A percentile compares a stretch with the other conserved stretches of the same genome.
Conservation (phyloP, 2,797 vertebrate genomes). For the Argya squamiceps region DNA sequence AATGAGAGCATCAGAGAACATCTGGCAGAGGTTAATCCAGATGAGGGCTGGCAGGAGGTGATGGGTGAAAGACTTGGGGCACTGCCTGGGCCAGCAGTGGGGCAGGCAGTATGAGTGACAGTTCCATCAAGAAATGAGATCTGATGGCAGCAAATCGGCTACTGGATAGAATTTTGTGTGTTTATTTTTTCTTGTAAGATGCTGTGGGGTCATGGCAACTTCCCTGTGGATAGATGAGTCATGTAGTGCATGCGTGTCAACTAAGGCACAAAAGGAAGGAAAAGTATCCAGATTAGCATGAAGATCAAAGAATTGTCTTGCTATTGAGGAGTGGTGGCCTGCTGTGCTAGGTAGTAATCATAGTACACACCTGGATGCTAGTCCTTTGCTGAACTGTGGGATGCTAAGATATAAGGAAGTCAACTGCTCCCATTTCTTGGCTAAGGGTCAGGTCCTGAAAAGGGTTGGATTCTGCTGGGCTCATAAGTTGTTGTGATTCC, state of each 20-base stretch:
- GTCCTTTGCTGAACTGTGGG: not conserved
- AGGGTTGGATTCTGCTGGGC: not conserved
- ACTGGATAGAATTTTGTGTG: not conserved
- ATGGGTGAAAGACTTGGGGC: not conserved
- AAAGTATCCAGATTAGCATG: not conserved
- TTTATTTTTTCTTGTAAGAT: not conserved
- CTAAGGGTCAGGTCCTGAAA: not conserved
- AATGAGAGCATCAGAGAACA: not conserved
- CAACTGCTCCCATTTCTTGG: not conserved
- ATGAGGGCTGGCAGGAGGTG: not conserved
- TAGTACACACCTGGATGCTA: too few relatives aligned
- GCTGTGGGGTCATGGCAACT: not conserved
- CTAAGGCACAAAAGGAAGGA: not conserved
- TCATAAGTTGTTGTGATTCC: not conserved
- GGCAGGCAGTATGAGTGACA: not conserved
- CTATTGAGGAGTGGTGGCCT: not conserved
- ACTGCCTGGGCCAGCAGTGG: not conserved
- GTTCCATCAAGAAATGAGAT: not conserved
- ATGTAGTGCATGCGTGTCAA: not conserved
- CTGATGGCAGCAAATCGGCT: not conserved
- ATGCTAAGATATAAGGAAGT: not conserved
- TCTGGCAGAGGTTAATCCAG: not conserved
- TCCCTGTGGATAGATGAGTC: not conserved
- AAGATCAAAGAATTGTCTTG: not conserved
- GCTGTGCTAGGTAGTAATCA: accelerated